phyloP scores from a whole-genome alignment of 2,888 invertebrate species.

The Drosophila multiciliata region DNA sequence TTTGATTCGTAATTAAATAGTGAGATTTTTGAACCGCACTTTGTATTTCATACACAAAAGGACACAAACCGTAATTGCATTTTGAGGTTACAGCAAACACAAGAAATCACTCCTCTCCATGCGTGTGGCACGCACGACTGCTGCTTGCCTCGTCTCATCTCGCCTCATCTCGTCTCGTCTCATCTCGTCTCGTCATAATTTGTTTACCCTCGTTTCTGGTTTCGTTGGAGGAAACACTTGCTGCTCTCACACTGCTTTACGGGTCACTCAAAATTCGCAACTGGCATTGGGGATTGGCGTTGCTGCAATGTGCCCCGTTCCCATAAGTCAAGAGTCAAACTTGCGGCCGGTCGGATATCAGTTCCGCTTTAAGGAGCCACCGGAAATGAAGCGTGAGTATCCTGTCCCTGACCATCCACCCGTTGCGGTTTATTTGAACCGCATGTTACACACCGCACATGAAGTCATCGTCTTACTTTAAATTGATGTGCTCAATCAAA shows the following conservation, averaged over 20 bases:
- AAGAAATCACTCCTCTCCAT: neutral
- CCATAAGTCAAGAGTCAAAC: constrained; percentile 47
- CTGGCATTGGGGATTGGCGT: constrained; percentile 16
- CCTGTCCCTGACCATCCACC: constrained; percentile 25
- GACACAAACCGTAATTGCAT: constrained; percentile 50
- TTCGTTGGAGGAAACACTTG: constrained; percentile 10
- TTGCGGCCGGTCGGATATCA: constrained; percentile 50
- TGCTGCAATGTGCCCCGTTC: constrained; percentile 33
- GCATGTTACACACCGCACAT: constrained; percentile 37
- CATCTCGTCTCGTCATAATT: constrained; percentile 42
- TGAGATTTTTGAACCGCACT: constrained; percentile 20
- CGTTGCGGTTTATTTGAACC: constrained; percentile 27
- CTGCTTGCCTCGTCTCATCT: neutral
- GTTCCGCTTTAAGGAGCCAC: constrained; percentile 62
- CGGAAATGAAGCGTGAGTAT: constrained; percentile 66
- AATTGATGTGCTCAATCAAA: constrained; percentile 66
- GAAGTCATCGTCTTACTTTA: constrained; percentile 49
- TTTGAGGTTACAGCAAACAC: constrained; percentile 44
- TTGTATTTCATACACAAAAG: constrained; percentile 23
- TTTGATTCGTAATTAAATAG: constrained; percentile 54
- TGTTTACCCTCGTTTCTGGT: constrained; percentile 50
- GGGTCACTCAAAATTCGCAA: constrained; percentile 11
- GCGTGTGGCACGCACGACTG: constrained; percentile 8
- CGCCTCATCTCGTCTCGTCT: constrained; percentile 18
- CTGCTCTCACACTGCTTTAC: constrained; percentile 1